Evolutionary conservation across 2,888 invertebrate species (phyloP).

Genomic region (Drosophila borealis): DNA sequence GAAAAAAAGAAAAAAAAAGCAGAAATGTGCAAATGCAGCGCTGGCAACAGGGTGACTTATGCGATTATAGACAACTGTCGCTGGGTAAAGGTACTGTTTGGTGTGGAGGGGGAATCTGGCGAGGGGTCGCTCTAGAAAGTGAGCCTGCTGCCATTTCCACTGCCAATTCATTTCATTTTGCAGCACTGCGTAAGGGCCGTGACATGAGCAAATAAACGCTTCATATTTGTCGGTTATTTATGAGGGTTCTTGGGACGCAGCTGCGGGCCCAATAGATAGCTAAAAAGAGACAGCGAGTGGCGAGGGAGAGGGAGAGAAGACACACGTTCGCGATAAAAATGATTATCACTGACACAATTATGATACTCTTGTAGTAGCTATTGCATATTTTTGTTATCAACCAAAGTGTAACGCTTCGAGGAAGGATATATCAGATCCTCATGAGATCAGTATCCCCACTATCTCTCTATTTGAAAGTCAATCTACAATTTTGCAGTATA

Average conservation of each 20-base stretch:
- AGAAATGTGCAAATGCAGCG: slow-evolving; percentile 75
- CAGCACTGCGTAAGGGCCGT: slow-evolving; percentile 65
- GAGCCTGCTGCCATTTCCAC: slow-evolving; percentile 43
- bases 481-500: no score
- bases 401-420: not conserved
- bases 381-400: not conserved
- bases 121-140: slow-evolving; percentile 35
- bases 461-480: no score
- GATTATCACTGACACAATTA: slow-evolving; percentile 72
- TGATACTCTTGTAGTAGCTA: slow-evolving; percentile 13
- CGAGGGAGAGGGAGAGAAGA: not conserved
- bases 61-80: slow-evolving; percentile 83
- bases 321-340: slow-evolving; percentile 42
- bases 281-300: slow-evolving; percentile 7
- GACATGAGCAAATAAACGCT: slow-evolving; percentile 81
- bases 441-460: no score
- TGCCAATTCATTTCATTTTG: slow-evolving; percentile 64
- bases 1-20: slow-evolving; percentile 29
- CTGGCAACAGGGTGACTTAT: slow-evolving; percentile 82
- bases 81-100: slow-evolving; percentile 14
- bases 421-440: no score
- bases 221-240: slow-evolving; percentile 81
- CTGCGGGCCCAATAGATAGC: slow-evolving; percentile 50
- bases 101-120: not conserved
- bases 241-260: slow-evolving; percentile 80